These are phyloP conservation scores for Tachina grossa DNA, from an alignment of 2,888 invertebrate genomes.

Conservation along the genomic window DNA sequence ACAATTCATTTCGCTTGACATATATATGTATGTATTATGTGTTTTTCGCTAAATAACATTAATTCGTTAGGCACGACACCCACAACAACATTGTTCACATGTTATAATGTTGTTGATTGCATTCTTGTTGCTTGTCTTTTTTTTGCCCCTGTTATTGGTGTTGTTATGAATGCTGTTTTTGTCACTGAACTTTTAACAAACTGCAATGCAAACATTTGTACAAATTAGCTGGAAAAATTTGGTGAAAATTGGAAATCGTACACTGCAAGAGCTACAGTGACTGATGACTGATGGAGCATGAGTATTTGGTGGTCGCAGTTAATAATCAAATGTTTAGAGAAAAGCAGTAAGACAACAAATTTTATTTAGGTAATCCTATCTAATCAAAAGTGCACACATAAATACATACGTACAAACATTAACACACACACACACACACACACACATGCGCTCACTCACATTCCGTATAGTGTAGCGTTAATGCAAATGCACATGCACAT, in stretches of 20 bases:
- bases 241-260: not conserved
- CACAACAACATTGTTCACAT: conserved; percentile 55
- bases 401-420: not conserved
- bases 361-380: not conserved
- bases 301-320: not conserved
- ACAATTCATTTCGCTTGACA: not conserved
- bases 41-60: conserved; percentile 13
- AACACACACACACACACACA: not conserved
- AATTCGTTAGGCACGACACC: conserved; percentile 34
- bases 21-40: not conserved
- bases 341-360: not conserved
- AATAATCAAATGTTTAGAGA: not conserved
- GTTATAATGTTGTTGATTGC: conserved; percentile 44
- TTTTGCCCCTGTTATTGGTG: not conserved
- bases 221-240: conserved; percentile 37
- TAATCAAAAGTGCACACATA: not conserved
- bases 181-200: conserved; percentile 14
- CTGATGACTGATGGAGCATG: not conserved
- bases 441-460: too few relatives aligned
- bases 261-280: not conserved
- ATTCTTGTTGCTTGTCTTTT: not conserved
- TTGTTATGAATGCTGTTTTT: conserved; percentile 20
- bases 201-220: conserved; percentile 23
- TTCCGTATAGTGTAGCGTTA: too few relatives aligned
- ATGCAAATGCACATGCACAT: too few relatives aligned